Evolutionary conservation across 2,113 vertebrate genomes (phyloP), one percentile per base, ranked within the genome.

Genomic region (Oncorhynchus mykiss): DNA sequence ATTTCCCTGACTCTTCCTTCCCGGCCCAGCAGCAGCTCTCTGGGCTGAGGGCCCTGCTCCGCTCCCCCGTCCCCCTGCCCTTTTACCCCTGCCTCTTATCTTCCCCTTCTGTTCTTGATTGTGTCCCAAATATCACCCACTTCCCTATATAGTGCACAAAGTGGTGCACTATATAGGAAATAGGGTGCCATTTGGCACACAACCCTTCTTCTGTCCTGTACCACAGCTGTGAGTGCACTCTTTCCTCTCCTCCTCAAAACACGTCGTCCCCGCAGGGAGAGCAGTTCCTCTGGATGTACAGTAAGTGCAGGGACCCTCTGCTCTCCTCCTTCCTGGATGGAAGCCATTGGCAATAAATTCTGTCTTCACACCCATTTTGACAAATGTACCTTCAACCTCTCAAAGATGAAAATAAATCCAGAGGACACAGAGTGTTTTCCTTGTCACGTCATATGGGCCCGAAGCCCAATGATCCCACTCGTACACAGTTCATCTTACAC

Each of bases 331-430:
- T 95, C 93, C 94, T 86, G 92, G 90, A 89, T 91, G 93, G 95
- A 95, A 94, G 93, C 91, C 92, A 91, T 82, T 82, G 88, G 92
- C 92, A 93, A 93, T 93, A 94, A 93, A 95, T 95, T 93, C 89
- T 88, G 82, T 89, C 92, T 95, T 95, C 93, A 95, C 94, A 88
- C 94, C 93, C 93, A 83, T 91, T 91, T 86, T 90, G 93, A 94
- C 94, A 93, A 93, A 89, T 88, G 84, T 72, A 83, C 82, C 90
- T 89, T 89, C 88, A 91, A 54, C 84, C 85, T 88, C 87, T 85
- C 76, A 65, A 80, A 27, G 86, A 88, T 90, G 83, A 79, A 95
- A 92, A 93, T 92, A 92, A 87, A 93, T 91, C 80, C 73, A 84
- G 91, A 88, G 92, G 92, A 94, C 91, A 93, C 88, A 45, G 9